phyloP scores from a whole-genome alignment of 2,888 invertebrate species.

The Hypercompe scribonia region DNA sequence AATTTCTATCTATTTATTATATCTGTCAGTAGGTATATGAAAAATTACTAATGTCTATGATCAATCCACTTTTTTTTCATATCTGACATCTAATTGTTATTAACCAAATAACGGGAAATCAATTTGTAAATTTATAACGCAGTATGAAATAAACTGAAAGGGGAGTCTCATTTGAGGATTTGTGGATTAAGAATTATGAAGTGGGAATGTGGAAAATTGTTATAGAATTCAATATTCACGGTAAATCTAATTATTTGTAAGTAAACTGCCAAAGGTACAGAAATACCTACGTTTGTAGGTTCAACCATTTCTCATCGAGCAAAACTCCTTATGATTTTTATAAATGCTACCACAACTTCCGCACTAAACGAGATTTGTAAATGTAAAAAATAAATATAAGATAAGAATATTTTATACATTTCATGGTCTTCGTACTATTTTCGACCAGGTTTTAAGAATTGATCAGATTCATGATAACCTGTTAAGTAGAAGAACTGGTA shows the following conservation, averaged over 20 bases:
- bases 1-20: not conserved
- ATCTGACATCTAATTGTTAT: not conserved
- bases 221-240: slow-evolving; percentile 2
- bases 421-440: slow-evolving; percentile 3
- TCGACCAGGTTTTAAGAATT: slow-evolving; percentile 4
- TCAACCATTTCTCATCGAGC: slow-evolving; percentile 15
- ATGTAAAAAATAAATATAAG: slow-evolving; percentile 11
- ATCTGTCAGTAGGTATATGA: not conserved
- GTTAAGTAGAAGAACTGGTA: slow-evolving; percentile 7
- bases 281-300: not conserved
- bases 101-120: not conserved
- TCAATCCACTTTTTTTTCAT: not conserved
- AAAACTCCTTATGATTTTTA: slow-evolving; percentile 19
- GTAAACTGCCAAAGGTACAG: not conserved
- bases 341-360: slow-evolving; percentile 17
- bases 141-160: not conserved
- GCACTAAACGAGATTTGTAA: slow-evolving; percentile 17
- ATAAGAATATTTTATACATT: slow-evolving; percentile 4
- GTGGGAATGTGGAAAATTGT: not conserved
- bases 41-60: not conserved
- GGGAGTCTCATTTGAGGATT: not conserved
- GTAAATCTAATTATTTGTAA: slow-evolving; percentile 4
- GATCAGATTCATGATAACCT: slow-evolving; percentile 12
- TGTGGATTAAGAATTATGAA: not conserved
- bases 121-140: not conserved